These are phyloP conservation scores for Litocranius walleri DNA, from an alignment of 2,113 vertebrate species.

Conservation along the genomic window DNA sequence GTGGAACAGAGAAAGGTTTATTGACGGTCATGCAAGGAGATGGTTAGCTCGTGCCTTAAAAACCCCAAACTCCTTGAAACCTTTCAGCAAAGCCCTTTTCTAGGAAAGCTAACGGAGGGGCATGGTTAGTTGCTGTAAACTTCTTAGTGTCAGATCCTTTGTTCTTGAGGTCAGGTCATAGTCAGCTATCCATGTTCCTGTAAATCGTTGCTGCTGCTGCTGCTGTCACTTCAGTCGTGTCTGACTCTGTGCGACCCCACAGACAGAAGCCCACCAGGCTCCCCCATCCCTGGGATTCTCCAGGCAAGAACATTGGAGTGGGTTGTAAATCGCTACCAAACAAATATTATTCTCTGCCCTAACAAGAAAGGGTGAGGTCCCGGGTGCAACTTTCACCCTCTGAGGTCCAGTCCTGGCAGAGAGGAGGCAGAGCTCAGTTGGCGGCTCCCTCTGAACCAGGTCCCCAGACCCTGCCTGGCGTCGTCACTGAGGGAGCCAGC, in stretches of 20 bases:
- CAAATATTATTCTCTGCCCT: not conserved
- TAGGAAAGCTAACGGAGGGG: not conserved
- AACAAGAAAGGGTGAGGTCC: not conserved
- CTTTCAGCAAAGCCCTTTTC: not conserved
- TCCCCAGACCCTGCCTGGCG: not conserved
- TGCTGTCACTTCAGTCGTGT: too few relatives aligned
- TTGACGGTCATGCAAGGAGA: not conserved
- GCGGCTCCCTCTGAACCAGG: not conserved
- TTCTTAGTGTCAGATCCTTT: not conserved
- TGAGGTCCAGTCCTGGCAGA: not conserved
- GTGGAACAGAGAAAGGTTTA: not conserved
- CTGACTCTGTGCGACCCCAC: too few relatives aligned
- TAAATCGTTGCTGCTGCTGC: not conserved
- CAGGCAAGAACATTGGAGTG: too few relatives aligned
- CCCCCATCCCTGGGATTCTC: too few relatives aligned
- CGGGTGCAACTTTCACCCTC: not conserved
- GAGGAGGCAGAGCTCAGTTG: not conserved
- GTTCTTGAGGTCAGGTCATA: not conserved
- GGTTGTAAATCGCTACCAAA: not conserved
- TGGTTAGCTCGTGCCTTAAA: not conserved
- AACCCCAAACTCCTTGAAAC: not conserved
- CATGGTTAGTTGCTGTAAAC: not conserved
- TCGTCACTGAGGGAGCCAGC: not conserved
- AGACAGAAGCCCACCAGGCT: too few relatives aligned
- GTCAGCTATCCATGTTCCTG: not conserved